Percentiles rank a stretch among this genome's conserved stretches.
phyloP scores from a whole-genome alignment of 1,140 invertebrate species.

The Aphelenchoides avenae region DNA sequence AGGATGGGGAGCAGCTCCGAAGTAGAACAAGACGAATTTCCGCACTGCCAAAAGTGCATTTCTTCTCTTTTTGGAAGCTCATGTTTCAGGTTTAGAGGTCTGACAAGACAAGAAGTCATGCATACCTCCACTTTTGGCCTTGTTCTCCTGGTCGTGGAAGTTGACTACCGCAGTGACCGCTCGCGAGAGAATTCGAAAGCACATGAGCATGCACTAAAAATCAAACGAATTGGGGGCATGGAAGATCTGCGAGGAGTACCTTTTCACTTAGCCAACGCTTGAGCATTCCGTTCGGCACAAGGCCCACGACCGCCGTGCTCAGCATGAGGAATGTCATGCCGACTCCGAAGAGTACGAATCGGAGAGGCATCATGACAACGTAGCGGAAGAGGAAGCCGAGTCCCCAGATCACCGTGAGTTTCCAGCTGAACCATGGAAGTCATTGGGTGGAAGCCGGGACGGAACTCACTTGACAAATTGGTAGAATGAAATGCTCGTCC shows the following conservation, averaged over 20 bases:
- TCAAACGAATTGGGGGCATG: not conserved
- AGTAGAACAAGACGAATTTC: not conserved
- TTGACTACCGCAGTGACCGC: slow-evolving; percentile 81
- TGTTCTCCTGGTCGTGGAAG: slow-evolving; percentile 71
- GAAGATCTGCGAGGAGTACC: slow-evolving; percentile 18
- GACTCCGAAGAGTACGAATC: slow-evolving; percentile 49
- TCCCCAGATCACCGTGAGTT: slow-evolving; percentile 48
- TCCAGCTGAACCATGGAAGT: slow-evolving; percentile 59
- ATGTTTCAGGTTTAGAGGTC: no score
- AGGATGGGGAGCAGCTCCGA: not conserved
- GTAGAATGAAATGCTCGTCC: slow-evolving; percentile 49
- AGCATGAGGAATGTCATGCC: slow-evolving; percentile 44
- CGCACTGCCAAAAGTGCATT: no score
- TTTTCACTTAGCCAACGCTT: slow-evolving; percentile 40
- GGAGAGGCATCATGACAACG: slow-evolving; percentile 46
- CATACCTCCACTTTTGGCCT: slow-evolving; percentile 36
- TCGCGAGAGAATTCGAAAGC: slow-evolving; percentile 77
- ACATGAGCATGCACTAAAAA: slow-evolving; percentile 8
- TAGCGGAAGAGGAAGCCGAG: slow-evolving; percentile 54
- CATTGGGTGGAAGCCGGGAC: no score
- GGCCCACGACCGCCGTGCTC: slow-evolving; percentile 50
- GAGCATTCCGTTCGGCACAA: slow-evolving; percentile 40
- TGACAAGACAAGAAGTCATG: slow-evolving; percentile 10
- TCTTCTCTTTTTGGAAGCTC: no score
- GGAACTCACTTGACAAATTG: slow-evolving; percentile 43